Conservation (phyloP, 2,797 vertebrate genomes). For the Peromyscus attwateri region DNA sequence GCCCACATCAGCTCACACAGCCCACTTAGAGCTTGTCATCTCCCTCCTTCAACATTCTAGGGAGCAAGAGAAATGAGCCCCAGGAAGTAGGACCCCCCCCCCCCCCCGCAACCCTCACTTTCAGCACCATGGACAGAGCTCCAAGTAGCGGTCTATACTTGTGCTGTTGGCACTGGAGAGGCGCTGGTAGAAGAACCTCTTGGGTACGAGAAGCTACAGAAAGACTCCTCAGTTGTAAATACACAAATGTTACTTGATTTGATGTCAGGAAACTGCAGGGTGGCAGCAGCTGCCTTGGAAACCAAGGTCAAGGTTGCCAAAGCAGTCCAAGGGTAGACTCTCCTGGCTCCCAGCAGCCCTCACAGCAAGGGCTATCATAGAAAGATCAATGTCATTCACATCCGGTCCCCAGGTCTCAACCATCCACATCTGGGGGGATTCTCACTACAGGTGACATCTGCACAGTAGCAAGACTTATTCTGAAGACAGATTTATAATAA, state of each 20-base stretch:
- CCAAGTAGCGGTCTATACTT: background rate
- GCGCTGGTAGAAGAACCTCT: background rate
- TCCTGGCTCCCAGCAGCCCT: background rate
- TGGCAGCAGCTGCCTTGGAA: background rate
- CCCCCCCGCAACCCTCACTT: background rate
- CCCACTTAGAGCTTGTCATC: background rate
- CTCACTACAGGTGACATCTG: conserved; percentile 72
- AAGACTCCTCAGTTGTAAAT: background rate
- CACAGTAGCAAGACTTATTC: conserved; percentile 40
- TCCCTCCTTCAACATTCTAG: background rate
- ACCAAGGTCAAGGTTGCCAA: background rate
- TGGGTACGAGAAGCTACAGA: background rate
- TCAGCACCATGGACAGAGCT: background rate
- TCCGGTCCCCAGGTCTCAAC: background rate
- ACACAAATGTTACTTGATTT: background rate
- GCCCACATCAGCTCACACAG: background rate
- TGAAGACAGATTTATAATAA: conserved; percentile 78
- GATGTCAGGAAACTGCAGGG: background rate
- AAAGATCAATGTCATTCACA: background rate
- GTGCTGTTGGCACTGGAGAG: accelerated
- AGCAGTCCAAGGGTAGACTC: too few species aligned
- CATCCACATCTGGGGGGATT: background rate
- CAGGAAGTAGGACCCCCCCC: background rate
- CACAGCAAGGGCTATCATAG: background rate
- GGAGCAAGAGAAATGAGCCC: background rate